Evolutionary conservation across 2,888 invertebrate species (phyloP).

Genomic region (Xestia ashworthii): DNA sequence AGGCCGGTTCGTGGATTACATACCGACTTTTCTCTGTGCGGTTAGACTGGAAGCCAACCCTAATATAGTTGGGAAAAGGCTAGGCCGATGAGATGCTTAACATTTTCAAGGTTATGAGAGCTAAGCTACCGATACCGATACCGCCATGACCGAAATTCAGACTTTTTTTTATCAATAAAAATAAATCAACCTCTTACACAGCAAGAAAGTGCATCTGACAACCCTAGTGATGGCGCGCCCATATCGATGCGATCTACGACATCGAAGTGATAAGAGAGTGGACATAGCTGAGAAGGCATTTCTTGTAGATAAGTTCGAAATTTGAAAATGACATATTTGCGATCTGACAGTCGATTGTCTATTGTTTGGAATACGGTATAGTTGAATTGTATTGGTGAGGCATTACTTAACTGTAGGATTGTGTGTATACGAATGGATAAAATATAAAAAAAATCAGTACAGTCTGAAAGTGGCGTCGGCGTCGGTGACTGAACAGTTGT

Average conservation of each 20-base stretch:
- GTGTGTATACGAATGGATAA: too few relatives aligned
- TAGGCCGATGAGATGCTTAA: neutral
- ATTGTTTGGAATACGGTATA: neutral
- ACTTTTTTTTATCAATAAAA: neutral
- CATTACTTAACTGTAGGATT: neutral
- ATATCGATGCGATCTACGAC: conserved; percentile 53
- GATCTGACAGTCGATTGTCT: neutral
- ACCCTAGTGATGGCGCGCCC: conserved; percentile 41
- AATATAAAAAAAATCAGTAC: too few relatives aligned
- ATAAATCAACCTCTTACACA: neutral
- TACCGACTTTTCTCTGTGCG: neutral
- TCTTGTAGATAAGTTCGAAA: neutral
- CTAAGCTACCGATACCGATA: neutral
- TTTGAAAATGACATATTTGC: conserved; percentile 8
- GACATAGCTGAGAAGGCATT: conserved; percentile 49
- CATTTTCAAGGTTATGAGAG: too few relatives aligned
- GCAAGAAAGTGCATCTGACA: conserved; percentile 18
- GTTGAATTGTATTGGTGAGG: neutral
- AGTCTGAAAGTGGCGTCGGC: too few relatives aligned
- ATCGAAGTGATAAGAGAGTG: conserved; percentile 39
- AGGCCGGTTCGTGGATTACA: neutral
- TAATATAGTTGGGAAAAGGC: neutral
- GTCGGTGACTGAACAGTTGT: too few relatives aligned
- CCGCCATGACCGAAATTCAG: neutral
- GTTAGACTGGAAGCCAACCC: too few relatives aligned